Evolutionary conservation across 2,113 vertebrate genomes (phyloP).

Genomic region (Triplophysa siluroides): DNA sequence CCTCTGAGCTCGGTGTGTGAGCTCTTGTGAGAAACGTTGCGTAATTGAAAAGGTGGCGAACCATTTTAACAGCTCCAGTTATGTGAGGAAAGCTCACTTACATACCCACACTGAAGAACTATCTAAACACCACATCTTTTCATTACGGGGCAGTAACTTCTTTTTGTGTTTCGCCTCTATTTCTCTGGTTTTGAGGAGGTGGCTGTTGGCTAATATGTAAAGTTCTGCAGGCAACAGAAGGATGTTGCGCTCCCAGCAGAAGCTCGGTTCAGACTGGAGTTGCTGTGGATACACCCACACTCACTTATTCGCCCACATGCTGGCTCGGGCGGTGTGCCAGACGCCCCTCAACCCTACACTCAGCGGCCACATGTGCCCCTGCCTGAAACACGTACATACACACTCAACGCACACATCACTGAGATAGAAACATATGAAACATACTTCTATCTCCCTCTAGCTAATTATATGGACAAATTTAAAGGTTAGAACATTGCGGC

Average conservation of each 20-base stretch:
- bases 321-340: constrained; percentile 66
- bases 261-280: constrained; percentile 56
- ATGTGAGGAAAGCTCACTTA: constrained; percentile 42
- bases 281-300: constrained; percentile 74
- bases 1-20: constrained; percentile 33
- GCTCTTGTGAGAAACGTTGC: constrained; percentile 41
- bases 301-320: constrained; percentile 65
- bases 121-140: constrained; percentile 36
- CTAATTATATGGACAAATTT: background rate
- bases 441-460: background rate
- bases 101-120: constrained; percentile 38
- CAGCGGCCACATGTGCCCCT: constrained; percentile 49
- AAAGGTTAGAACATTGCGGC: background rate
- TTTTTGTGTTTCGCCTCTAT: constrained; percentile 29
- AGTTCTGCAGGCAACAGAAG: constrained; percentile 69
- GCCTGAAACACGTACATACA: constrained; percentile 1
- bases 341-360: constrained; percentile 53
- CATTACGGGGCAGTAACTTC: constrained; percentile 42
- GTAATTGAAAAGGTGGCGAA: constrained; percentile 38
- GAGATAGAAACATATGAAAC: background rate
- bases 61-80: constrained; percentile 41
- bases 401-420: constrained; percentile 13
- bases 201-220: constrained; percentile 77
- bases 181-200: constrained; percentile 69
- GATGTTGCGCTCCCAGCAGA: constrained; percentile 55